Conservation (phyloP, 2,888 invertebrate genomes). For the Eupithecia subfuscata region DNA sequence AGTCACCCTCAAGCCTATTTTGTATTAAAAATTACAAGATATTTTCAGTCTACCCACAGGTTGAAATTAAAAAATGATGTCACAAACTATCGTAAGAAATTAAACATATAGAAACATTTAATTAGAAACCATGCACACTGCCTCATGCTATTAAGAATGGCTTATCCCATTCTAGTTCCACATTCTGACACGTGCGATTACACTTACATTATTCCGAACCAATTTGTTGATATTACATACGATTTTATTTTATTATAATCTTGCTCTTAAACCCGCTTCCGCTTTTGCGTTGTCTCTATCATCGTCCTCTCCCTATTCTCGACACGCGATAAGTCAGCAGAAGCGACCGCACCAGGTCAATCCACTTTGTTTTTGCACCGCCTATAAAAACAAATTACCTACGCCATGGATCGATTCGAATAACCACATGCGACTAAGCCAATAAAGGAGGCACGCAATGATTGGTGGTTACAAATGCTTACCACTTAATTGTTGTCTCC, state of each 20-base stretch:
- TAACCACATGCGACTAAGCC: conserved; percentile 74
- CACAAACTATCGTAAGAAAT: not conserved
- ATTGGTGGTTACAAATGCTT: not conserved
- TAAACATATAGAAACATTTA: not conserved
- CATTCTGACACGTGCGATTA: not conserved
- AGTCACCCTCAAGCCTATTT: no score
- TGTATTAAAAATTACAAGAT: no score
- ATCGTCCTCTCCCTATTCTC: conserved; percentile 48
- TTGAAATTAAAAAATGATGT: not conserved
- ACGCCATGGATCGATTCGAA: conserved; percentile 76
- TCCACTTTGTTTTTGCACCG: conserved; percentile 81
- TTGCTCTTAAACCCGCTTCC: conserved; percentile 14
- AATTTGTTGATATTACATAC: not conserved
- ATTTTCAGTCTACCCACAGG: no score
- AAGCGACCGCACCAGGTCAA: conserved; percentile 72
- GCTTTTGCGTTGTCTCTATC: conserved; percentile 34
- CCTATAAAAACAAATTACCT: conserved; percentile 77
- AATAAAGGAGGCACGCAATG: conserved; percentile 63
- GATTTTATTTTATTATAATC: not conserved
- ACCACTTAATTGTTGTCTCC: not conserved
- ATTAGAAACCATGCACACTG: not conserved
- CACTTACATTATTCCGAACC: not conserved
- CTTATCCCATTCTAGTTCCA: not conserved
- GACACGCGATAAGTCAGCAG: conserved; percentile 73
- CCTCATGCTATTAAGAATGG: not conserved